phyloP scores from a whole-genome alignment of 2,888 invertebrate species.

The Diarsia rubi region DNA sequence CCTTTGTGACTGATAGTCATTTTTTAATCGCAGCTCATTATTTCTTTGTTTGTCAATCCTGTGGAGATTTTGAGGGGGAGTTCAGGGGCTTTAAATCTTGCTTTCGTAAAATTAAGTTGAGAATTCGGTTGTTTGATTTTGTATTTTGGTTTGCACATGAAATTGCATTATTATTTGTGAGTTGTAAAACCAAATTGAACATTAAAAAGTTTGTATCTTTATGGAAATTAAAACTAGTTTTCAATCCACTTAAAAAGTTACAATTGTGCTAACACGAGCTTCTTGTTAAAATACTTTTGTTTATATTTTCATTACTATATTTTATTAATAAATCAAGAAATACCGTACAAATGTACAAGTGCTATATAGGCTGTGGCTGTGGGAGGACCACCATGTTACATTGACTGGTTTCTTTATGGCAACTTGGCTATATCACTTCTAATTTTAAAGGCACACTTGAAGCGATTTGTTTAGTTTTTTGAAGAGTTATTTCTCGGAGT shows the following conservation, averaged over 20 bases:
- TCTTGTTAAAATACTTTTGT: neutral
- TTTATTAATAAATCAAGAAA: neutral
- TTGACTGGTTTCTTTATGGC: neutral
- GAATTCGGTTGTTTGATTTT: neutral
- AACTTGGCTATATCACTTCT: neutral
- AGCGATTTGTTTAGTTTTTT: too few relatives aligned
- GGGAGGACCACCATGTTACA: neutral
- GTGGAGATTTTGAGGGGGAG: constrained; percentile 49
- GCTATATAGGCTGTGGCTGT: neutral
- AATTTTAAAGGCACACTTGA: too few relatives aligned
- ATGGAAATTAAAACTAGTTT: neutral
- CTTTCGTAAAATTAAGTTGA: constrained; percentile 6
- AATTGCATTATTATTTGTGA: neutral
- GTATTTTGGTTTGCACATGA: neutral
- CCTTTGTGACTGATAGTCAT: constrained; percentile 85
- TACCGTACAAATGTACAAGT: neutral
- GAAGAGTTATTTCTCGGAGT: too few relatives aligned
- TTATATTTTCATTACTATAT: neutral
- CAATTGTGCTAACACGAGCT: neutral
- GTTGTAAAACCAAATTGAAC: neutral
- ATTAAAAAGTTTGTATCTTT: neutral
- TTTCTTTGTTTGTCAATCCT: constrained; percentile 71
- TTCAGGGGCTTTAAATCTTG: constrained; percentile 8
- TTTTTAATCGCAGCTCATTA: constrained; percentile 83
- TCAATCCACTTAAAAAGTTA: neutral